Percentiles rank a stretch among this genome's conserved stretches.
phyloP scores from a whole-genome alignment of 23 tunicate genomes.

The Halocynthia roretzi region DNA sequence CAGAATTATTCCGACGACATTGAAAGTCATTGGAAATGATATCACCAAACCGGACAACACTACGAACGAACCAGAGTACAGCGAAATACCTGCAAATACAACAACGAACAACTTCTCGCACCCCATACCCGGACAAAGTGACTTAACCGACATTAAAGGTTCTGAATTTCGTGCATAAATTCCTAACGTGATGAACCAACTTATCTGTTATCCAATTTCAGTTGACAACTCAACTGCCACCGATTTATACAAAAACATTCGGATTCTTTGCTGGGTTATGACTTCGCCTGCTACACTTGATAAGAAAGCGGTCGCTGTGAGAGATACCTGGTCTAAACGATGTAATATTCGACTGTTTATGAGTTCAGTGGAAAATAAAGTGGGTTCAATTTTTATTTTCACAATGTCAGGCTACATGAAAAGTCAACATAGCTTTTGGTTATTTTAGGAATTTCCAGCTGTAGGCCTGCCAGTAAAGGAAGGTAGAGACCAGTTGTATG shows the following conservation, averaged over 20 bases:
- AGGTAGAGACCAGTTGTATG: slow-evolving; percentile 47
- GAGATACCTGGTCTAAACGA: slow-evolving; percentile 47
- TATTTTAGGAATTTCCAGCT: slow-evolving; percentile 50
- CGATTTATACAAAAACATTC: slow-evolving; percentile 21
- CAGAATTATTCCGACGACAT: no score
- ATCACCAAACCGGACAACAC: no score
- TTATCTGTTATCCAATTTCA: no score
- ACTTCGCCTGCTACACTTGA: slow-evolving; percentile 37
- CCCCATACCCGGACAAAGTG: no score
- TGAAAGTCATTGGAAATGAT: no score
- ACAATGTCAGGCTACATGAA: no score
- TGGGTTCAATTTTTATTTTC: not conserved
- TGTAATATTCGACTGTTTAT: slow-evolving; percentile 53
- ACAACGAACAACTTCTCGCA: no score
- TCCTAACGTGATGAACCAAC: no score
- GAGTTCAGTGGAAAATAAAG: slow-evolving; percentile 47
- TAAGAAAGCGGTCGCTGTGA: slow-evolving; percentile 50
- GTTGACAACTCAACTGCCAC: slow-evolving; percentile 22
- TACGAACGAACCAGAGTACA: no score
- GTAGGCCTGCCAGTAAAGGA: slow-evolving; percentile 42
- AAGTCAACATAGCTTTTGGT: not conserved
- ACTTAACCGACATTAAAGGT: no score
- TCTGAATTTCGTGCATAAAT: no score
- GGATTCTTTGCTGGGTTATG: slow-evolving; percentile 55
- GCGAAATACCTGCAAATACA: no score